These are phyloP conservation scores for Glaucopsyche alexis DNA, from an alignment of 2,888 invertebrate genomes.

Conservation along the genomic window DNA sequence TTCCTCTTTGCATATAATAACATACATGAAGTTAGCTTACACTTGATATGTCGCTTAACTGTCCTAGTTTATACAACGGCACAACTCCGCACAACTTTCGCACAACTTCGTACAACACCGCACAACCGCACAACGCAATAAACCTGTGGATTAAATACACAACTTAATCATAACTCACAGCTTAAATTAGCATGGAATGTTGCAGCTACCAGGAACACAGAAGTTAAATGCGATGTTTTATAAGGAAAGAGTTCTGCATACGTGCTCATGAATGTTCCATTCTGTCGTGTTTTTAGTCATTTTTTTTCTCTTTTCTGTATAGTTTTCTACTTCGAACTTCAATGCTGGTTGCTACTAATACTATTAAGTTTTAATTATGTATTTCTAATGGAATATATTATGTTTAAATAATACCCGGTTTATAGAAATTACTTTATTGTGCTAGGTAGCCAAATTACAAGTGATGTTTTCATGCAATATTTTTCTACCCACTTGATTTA, in stretches of 20 bases:
- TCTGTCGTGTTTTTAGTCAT: not conserved
- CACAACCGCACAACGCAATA: constrained; percentile 13
- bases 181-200: not conserved
- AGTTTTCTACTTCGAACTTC: no score
- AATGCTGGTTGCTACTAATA: no score
- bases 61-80: not conserved
- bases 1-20: not conserved
- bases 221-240: not conserved
- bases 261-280: not conserved
- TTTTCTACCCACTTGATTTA: no score
- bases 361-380: no score
- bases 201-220: not conserved
- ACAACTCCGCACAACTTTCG: constrained; percentile 1
- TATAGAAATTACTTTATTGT: no score
- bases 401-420: no score
- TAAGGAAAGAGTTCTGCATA: not conserved
- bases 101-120: not conserved
- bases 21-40: not conserved
- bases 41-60: not conserved
- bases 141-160: constrained; percentile 1
- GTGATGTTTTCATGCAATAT: no score
- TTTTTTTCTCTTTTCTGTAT: no score
- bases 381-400: no score
- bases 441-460: no score
- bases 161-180: constrained; percentile 1